phyloP scores from a whole-genome alignment of 2,113 vertebrate genomes.

The Cervus canadensis region DNA sequence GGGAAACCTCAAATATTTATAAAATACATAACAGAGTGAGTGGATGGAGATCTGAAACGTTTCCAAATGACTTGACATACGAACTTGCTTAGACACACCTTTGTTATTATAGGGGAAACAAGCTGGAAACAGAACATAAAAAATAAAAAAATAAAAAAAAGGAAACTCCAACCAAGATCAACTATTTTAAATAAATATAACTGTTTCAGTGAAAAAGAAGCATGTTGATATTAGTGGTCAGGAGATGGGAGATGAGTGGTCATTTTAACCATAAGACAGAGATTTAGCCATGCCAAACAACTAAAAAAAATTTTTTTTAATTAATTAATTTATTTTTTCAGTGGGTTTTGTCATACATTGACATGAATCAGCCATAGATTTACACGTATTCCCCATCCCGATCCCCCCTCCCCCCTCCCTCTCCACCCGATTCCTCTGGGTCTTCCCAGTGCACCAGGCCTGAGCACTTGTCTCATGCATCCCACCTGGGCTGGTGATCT shows the following conservation, averaged over 20 bases:
- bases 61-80: neutral
- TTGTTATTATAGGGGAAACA: neutral
- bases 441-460: too few species aligned
- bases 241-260: neutral
- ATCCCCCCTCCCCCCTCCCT: too few species aligned
- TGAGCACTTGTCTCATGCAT: too few species aligned
- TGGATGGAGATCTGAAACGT: rapidly evolving
- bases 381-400: too few species aligned
- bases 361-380: too few species aligned
- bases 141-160: neutral
- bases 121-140: neutral
- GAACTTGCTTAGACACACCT: neutral
- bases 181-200: neutral
- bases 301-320: neutral
- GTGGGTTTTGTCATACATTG: too few species aligned
- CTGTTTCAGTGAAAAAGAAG: neutral
- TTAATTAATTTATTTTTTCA: too few species aligned
- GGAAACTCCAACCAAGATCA: neutral
- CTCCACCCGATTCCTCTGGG: too few species aligned
- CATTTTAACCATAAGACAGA: neutral
- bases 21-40: neutral
- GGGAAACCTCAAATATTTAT: neutral
- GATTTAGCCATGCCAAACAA: neutral
- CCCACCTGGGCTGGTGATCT: too few species aligned
- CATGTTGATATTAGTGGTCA: neutral